Evolutionary conservation across 1,140 invertebrate genomes (phyloP).

Genomic region (Halictus rubicundus): DNA sequence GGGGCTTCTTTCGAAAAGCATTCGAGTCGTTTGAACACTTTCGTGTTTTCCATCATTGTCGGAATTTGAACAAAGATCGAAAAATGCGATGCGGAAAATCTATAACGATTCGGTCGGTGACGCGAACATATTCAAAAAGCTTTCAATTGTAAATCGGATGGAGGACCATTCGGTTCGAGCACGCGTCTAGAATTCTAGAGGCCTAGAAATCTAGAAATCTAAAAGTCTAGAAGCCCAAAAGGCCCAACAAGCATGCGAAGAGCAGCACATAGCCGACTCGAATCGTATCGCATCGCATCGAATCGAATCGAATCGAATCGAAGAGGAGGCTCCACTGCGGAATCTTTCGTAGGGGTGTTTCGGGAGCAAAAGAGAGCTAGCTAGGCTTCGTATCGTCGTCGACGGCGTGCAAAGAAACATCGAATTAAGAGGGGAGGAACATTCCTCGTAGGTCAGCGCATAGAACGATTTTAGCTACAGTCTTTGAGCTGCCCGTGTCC

Average conservation of each 20-base stretch:
- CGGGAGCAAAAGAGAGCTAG: not conserved
- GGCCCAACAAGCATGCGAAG: not conserved
- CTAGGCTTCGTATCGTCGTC: not conserved
- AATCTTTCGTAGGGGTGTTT: constrained; percentile 6
- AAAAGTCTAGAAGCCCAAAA: not conserved
- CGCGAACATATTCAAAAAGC: no score
- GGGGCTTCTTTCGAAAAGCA: no score
- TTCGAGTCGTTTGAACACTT: no score
- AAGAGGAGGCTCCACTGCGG: not conserved
- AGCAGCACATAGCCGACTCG: no score
- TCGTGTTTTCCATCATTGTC: no score
- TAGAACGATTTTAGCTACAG: constrained; percentile 72
- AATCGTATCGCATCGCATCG: no score
- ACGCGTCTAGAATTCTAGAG: not conserved
- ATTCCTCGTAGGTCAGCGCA: constrained; percentile 74
- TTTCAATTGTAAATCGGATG: no score
- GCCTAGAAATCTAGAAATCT: not conserved
- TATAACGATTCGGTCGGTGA: no score
- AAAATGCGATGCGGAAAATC: no score
- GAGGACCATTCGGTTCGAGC: no score
- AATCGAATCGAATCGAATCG: not conserved
- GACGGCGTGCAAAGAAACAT: constrained; percentile 54
- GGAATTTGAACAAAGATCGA: no score
- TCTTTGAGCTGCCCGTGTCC: constrained; percentile 60
- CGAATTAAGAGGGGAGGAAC: constrained; percentile 52